Evolutionary conservation across 2,888 invertebrate species (phyloP).

Genomic region (Andricus curvator): DNA sequence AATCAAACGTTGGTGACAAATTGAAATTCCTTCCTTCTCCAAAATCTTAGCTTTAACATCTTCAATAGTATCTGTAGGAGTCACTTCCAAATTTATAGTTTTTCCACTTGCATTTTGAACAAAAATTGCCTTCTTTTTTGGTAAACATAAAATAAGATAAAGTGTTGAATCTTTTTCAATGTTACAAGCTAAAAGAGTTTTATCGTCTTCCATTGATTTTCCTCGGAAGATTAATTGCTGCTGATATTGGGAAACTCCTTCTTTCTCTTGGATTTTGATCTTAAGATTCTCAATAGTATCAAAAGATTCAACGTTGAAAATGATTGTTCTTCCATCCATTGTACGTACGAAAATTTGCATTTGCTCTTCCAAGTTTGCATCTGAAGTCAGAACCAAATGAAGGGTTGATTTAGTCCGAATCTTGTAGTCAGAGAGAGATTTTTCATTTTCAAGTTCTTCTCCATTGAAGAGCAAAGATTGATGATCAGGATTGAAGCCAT

Average conservation of each 20-base stretch:
- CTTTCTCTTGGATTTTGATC: constrained; percentile 63
- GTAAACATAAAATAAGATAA: constrained; percentile 60
- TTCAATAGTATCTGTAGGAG: constrained; percentile 61
- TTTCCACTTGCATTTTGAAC: constrained; percentile 97
- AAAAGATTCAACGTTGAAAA: constrained; percentile 60
- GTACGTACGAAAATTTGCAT: constrained; percentile 67
- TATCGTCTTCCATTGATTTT: constrained; percentile 62
- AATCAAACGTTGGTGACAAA: constrained; percentile 66
- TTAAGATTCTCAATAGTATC: constrained; percentile 63
- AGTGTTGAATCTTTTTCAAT: constrained; percentile 65
- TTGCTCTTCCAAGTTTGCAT: constrained; percentile 42
- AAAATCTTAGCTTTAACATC: constrained; percentile 67
- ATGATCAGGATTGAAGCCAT: constrained; percentile 66
- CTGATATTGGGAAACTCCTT: constrained; percentile 64
- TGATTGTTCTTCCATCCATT: constrained; percentile 61
- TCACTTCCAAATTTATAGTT: constrained; percentile 83
- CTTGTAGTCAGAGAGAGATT: constrained; percentile 64
- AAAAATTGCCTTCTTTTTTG: constrained; percentile 83
- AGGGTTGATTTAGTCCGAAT: constrained; percentile 66
- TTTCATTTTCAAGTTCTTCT: constrained; percentile 65
- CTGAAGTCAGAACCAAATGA: constrained; percentile 60
- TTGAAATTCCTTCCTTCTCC: constrained; percentile 66
- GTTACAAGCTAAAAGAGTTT: constrained; percentile 64
- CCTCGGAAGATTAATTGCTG: constrained; percentile 66
- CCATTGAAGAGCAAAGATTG: constrained; percentile 67